These are phyloP conservation scores for Rhodophaea formosa DNA, from an alignment of 2,888 invertebrate species.

Conservation along the genomic window DNA sequence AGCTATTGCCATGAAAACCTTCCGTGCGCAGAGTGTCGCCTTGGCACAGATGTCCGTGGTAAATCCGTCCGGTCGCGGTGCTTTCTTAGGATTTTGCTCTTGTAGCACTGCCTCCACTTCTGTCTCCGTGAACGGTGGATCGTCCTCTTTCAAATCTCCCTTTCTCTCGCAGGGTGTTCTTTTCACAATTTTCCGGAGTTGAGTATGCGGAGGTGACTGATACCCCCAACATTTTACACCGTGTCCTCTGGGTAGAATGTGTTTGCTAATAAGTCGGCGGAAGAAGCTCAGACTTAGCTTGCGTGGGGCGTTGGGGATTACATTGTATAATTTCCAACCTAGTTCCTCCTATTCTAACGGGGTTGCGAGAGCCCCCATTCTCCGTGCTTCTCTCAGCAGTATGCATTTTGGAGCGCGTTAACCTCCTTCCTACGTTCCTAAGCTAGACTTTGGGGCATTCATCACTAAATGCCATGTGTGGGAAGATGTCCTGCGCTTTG, in stretches of 20 bases:
- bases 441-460: too few species aligned
- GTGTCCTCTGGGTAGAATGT: constrained; percentile 18
- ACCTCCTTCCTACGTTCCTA: too few species aligned
- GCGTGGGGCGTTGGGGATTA: neutral
- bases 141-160: neutral
- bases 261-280: constrained; percentile 17
- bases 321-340: neutral
- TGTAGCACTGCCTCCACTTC: neutral
- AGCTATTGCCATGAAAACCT: neutral
- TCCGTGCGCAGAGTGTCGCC: neutral
- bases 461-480: too few species aligned
- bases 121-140: neutral
- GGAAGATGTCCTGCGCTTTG: too few species aligned
- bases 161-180: neutral
- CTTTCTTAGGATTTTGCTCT: constrained; percentile 8
- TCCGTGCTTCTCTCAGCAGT: too few species aligned
- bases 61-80: constrained; percentile 1
- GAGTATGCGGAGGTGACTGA: neutral
- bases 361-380: neutral
- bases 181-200: neutral
- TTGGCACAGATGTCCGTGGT: constrained; percentile 4
- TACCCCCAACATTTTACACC: neutral
- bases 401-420: too few species aligned
- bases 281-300: neutral
- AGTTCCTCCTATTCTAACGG: neutral